Conservation (phyloP, 1,140 invertebrate genomes). For the Neotoxoptera formosana region DNA sequence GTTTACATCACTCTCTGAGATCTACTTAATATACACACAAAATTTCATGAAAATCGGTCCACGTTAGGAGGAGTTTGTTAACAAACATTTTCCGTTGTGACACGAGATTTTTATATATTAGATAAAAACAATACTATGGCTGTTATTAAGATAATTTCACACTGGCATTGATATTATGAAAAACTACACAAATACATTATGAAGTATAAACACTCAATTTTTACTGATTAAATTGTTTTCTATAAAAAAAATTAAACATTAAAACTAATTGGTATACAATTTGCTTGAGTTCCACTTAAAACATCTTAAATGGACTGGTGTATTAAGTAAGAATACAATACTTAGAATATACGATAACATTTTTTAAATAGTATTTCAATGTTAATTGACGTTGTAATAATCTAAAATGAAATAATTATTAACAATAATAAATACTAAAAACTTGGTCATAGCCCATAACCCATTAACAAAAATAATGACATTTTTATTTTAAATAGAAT, state of each 20-base stretch:
- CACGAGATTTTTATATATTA: not conserved
- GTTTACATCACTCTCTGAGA: too few relatives aligned
- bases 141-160: not conserved
- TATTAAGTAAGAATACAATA: not conserved
- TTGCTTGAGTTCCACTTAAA: not conserved
- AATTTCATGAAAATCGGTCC: too few relatives aligned
- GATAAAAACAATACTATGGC: not conserved
- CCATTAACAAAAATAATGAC: not conserved
- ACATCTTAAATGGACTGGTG: not conserved
- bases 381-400: not conserved
- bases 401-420: slow-evolving; percentile 27
- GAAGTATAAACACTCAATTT: not conserved
- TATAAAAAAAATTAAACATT: not conserved
- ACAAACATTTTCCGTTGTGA: too few relatives aligned
- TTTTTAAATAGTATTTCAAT: not conserved
- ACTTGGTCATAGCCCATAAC: not conserved
- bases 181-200: not conserved
- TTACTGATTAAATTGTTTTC: not conserved
- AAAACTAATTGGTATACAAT: too few relatives aligned
- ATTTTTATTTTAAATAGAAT: not conserved
- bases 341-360: not conserved
- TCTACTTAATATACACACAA: too few relatives aligned
- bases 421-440: slow-evolving; percentile 50
- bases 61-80: too few relatives aligned
- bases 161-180: not conserved